A percentile compares a stretch with the other conserved stretches of the same genome.
phyloP scores from a whole-genome alignment of 2,797 vertebrate genomes.

The Macrochelys suwanniensis region DNA sequence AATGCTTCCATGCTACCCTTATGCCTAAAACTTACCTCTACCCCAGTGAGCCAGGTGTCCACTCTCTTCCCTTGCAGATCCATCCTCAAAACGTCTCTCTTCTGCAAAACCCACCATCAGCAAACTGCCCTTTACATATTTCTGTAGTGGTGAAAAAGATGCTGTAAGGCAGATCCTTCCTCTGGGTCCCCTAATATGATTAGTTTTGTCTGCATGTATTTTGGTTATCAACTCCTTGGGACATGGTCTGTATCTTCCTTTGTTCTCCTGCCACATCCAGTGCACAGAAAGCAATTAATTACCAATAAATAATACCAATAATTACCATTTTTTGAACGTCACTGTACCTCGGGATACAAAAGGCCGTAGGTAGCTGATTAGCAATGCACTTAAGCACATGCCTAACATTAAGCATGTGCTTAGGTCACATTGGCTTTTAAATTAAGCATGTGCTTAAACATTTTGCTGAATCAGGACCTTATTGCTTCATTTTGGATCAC shows the following conservation, averaged over 20 bases:
- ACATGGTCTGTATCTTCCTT: neutral
- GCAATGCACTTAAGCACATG: neutral
- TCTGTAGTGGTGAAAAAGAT: neutral
- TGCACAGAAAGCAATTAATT: constrained; percentile 13
- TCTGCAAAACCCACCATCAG: neutral
- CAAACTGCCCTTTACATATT: neutral
- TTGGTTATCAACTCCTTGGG: neutral
- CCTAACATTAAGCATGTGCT: neutral
- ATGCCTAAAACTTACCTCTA: neutral
- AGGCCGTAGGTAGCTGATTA: neutral
- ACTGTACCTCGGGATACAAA: neutral
- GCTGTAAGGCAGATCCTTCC: neutral
- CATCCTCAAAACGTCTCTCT: neutral
- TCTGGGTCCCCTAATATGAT: neutral
- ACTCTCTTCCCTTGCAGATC: neutral
- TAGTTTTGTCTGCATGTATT: neutral
- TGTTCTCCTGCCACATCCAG: rapidly evolving
- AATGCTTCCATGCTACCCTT: neutral
- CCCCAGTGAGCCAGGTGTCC: rapidly evolving
- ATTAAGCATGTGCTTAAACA: neutral
- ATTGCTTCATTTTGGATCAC: neutral
- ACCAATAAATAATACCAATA: constrained; percentile 25
- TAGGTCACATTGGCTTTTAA: constrained; percentile 37
- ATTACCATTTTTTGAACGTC: neutral
- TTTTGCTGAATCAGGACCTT: neutral